phyloP scores from a whole-genome alignment of 2,113 vertebrate genomes.

The Colaptes auratus region DNA sequence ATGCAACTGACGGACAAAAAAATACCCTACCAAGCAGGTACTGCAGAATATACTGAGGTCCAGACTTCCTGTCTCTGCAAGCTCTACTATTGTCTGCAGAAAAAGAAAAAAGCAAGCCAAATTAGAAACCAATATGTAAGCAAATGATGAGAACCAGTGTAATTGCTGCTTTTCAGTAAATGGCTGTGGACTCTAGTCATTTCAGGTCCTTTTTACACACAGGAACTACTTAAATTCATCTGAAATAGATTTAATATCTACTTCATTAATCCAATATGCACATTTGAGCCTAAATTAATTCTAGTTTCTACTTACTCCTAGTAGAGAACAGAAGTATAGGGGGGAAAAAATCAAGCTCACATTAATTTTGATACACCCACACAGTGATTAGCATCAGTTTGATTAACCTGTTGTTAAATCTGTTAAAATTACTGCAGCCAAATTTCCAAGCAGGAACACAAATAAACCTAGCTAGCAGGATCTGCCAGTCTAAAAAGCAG shows the following conservation, averaged over 20 bases:
- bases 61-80: conserved; percentile 96
- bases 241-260: background rate
- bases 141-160: background rate
- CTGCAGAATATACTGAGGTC: conserved; percentile 99
- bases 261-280: background rate
- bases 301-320: background rate
- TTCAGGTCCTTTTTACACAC: background rate
- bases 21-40: conserved; percentile 92
- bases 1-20: background rate
- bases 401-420: background rate
- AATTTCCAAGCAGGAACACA: background rate
- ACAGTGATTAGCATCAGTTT: background rate
- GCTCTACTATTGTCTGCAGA: conserved; percentile 94
- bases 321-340: background rate
- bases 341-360: background rate
- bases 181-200: background rate
- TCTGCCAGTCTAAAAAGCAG: background rate
- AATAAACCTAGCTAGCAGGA: background rate
- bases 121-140: background rate
- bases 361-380: background rate
- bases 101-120: background rate
- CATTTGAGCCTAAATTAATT: background rate
- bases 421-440: background rate
- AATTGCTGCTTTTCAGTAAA: background rate
- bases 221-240: background rate